Base-by-base conservation (phyloP, 1,140 invertebrate genomes). In the Hesperophylax magnus region DNA sequence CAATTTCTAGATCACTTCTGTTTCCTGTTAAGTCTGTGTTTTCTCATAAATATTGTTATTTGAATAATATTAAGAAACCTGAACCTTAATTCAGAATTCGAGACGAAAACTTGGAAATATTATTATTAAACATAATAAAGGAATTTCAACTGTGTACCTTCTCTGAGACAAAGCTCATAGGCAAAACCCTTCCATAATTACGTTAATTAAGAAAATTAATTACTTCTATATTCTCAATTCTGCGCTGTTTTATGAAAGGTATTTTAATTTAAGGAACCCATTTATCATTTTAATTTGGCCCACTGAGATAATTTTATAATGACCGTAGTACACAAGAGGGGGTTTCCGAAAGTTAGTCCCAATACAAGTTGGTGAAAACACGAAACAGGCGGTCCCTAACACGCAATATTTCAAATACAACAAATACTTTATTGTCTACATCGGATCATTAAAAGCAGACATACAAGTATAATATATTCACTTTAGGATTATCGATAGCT, bases 201-300 rank as follows among this genome's bases (percentile, higher is more conserved):
- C 15, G 54, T 58, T 58, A 58, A 58, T 58, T 58, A 58, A 58
- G 54, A 58, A 58, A 58, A 58, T 58, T 58, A n/a, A 58, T 58
- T 58, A 58, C 54, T 58, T 58, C 17, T 58, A 58, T 58, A 58
- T 20, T 58, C 54, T 58, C 54, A 58, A 58, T 58, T 5, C 17
- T 5, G 17, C 3, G 6, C 5, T 9, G 17, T 58, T 58, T n/a
- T 58, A 58, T 58, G 54, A 58, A 58, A 58, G 54, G 54, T 58
- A 58, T 58, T 58, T 58, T 58, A n/a, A 58, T 58, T 58, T 58
- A 58, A 58, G 54, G 54, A 18, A 58, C 54, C 20, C 54, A 58
- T 58, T 58, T 58, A 58, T 58, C 54, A 58, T n/a, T 58, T 58
- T 58, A 58, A 58, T 58, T 58, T n/a, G 17, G 54, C 17, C 54